Percentiles rank a stretch among this genome's conserved stretches.
These are phyloP conservation scores for Pristionchus fissidentatus DNA, from an alignment of 2,888 invertebrate species.

Conservation along the genomic window DNA sequence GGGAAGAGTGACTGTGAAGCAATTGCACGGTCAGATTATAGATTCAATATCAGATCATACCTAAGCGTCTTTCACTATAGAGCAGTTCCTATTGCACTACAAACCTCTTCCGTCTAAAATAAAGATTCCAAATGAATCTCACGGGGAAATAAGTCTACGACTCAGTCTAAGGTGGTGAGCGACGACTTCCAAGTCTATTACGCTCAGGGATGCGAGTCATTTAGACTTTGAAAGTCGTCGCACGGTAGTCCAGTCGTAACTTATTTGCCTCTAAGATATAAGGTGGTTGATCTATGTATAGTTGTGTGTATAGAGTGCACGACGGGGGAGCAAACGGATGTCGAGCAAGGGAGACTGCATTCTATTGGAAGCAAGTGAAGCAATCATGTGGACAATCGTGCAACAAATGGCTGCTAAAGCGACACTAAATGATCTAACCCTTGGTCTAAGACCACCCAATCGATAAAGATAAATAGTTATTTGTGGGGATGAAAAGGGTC, in stretches of 20 bases:
- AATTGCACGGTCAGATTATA: constrained; percentile 56
- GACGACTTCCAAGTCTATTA: no score
- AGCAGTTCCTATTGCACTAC: neutral
- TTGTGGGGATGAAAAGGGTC: neutral
- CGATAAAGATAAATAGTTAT: neutral
- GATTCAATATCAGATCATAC: neutral
- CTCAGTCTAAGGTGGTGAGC: no score
- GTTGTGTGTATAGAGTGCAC: constrained; percentile 63
- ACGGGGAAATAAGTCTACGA: no score
- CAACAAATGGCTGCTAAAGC: constrained; percentile 54
- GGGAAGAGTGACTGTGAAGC: constrained; percentile 74
- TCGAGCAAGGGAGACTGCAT: constrained; percentile 49
- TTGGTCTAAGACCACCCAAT: constrained; percentile 6
- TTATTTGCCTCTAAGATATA: no score
- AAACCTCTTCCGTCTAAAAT: no score
- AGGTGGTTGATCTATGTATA: no score
- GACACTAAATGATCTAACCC: constrained; percentile 48
- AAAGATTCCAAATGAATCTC: no score
- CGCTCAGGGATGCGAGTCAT: no score
- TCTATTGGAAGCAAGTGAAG: constrained; percentile 50
- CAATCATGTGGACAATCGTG: constrained; percentile 59
- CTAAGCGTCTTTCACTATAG: no score
- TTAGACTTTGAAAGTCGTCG: no score
- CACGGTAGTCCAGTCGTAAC: no score
- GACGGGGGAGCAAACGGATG: constrained; percentile 75